Percentiles rank a stretch among this genome's conserved stretches.
phyloP scores from a whole-genome alignment of 1,140 invertebrate genomes.

The Uloborus diversus region DNA sequence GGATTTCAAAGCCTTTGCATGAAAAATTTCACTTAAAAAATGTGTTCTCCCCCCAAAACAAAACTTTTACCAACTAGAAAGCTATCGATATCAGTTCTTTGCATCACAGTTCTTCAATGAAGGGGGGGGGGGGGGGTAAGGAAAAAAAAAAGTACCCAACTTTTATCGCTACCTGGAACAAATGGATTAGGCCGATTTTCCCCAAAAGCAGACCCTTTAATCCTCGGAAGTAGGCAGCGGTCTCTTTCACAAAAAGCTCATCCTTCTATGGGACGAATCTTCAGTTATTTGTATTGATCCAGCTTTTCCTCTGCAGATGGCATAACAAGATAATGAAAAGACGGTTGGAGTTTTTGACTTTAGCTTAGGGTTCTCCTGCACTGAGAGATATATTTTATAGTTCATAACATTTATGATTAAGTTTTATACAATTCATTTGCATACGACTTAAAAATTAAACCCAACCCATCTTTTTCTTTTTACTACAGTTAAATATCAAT shows the following conservation, averaged over 20 bases:
- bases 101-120: neutral
- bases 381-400: too few species aligned
- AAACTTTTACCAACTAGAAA: neutral
- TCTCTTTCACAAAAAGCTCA: constrained; percentile 6
- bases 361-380: too few species aligned
- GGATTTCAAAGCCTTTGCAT: neutral
- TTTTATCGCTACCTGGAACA: constrained; percentile 46
- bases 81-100: constrained; percentile 26
- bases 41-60: neutral
- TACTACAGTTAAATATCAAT: too few species aligned
- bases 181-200: constrained; percentile 42
- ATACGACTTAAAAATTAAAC: too few species aligned
- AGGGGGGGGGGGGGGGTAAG: neutral
- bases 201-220: constrained; percentile 32
- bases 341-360: too few species aligned
- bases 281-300: too few species aligned
- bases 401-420: too few species aligned
- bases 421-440: too few species aligned
- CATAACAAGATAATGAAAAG: too few species aligned
- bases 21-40: neutral
- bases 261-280: too few species aligned
- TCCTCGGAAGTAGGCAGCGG: neutral
- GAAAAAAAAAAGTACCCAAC: constrained; percentile 10
- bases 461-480: too few species aligned
- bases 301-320: too few species aligned